A percentile compares a stretch with the other conserved stretches of the same genome.
These are phyloP conservation scores for Papilio xuthus DNA, from an alignment of 1,140 invertebrate genomes.

Conservation along the genomic window DNA sequence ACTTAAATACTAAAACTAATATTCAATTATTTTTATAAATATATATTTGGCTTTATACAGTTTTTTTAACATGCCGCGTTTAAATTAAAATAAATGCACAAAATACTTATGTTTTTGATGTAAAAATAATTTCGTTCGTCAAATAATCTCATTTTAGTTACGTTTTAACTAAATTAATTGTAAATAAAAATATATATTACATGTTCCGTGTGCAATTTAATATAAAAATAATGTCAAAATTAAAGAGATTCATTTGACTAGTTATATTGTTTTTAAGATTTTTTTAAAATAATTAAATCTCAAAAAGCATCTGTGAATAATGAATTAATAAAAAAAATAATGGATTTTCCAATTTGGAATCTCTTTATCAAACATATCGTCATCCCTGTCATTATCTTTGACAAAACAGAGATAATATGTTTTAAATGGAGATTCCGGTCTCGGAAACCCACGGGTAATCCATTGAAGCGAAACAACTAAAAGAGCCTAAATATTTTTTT, in stretches of 20 bases:
- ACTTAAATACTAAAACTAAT: not conserved
- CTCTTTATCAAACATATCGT: too few relatives aligned
- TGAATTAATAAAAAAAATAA: too few relatives aligned
- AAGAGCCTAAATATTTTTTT: too few relatives aligned
- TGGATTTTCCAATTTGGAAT: too few relatives aligned
- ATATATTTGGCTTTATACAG: not conserved
- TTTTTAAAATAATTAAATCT: not conserved
- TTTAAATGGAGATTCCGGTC: too few relatives aligned
- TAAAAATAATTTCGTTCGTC: not conserved
- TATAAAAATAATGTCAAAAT: not conserved
- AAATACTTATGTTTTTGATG: not conserved
- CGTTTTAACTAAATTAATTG: too few relatives aligned
- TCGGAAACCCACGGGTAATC: too few relatives aligned
- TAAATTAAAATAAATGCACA: slow-evolving; percentile 5
- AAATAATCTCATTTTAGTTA: not conserved
- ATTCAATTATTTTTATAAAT: not conserved
- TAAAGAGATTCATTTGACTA: slow-evolving; percentile 7
- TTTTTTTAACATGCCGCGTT: not conserved
- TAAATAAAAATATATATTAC: not conserved
- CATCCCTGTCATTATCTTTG: too few relatives aligned
- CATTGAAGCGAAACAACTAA: too few relatives aligned
- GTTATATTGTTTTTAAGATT: not conserved
- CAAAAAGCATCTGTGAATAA: slow-evolving; percentile 9
- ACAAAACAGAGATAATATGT: too few relatives aligned
- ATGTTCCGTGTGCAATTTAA: not conserved